Evolutionary conservation across 2,797 vertebrate species (phyloP).

Genomic region (Schizothorax lantsangensis): DNA sequence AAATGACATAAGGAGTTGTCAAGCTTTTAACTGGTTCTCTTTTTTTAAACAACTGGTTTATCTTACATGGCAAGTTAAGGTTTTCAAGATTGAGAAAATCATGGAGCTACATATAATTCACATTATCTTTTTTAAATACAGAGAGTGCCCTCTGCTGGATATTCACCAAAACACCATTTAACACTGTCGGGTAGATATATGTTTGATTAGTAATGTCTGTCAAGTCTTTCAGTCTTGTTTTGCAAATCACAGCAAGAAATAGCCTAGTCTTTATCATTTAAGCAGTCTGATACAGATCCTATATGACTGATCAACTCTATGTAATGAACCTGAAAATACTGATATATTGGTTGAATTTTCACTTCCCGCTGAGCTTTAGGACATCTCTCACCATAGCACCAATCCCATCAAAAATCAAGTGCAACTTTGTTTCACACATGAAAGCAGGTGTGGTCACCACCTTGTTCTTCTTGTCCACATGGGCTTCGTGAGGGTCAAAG

Average conservation of each 20-base stretch:
- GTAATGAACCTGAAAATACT: background rate
- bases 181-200: background rate
- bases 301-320: background rate
- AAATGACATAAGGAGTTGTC: background rate
- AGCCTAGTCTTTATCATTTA: background rate
- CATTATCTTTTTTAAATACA: background rate
- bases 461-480: constrained; percentile 83
- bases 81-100: background rate
- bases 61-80: background rate
- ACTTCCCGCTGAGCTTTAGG: constrained; percentile 81
- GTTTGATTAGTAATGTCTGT: constrained; percentile 39
- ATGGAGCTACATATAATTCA: background rate
- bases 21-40: background rate
- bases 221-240: background rate
- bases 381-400: constrained; percentile 84
- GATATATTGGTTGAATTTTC: constrained; percentile 38
- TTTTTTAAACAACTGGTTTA: background rate
- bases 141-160: constrained; percentile 58
- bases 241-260: background rate
- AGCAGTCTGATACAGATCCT: background rate
- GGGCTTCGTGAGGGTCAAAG: constrained; percentile 74
- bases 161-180: constrained; percentile 5
- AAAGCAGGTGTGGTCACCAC: constrained; percentile 87
- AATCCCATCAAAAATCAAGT: constrained; percentile 85
- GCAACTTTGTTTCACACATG: constrained; percentile 85